Percentiles rank a stretch among this genome's conserved stretches.
Evolutionary conservation across 1,140 invertebrate species (phyloP).

Genomic region (Hyles vespertilio): DNA sequence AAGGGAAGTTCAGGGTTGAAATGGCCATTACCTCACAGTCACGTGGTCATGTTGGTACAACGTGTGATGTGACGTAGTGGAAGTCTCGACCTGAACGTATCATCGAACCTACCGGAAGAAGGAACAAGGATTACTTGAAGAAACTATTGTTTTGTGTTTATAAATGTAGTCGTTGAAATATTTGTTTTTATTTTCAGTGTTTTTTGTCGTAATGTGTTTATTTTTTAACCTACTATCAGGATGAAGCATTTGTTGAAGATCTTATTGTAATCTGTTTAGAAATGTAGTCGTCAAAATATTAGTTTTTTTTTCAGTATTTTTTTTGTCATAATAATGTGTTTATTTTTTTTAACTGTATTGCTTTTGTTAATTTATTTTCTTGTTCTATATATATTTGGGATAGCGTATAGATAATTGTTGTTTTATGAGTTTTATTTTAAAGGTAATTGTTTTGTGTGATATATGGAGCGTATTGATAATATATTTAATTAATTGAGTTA

Average conservation of each 20-base stretch:
- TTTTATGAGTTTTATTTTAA: too few relatives aligned
- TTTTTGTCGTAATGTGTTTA: background rate
- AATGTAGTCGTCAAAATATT: background rate
- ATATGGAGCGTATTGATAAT: too few relatives aligned
- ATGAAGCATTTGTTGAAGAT: too few relatives aligned
- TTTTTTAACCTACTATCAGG: background rate
- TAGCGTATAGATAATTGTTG: too few relatives aligned
- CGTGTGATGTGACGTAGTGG: conserved; percentile 73
- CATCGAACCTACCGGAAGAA: background rate
- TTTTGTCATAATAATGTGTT: background rate
- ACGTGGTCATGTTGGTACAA: conserved; percentile 66
- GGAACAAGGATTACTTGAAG: background rate
- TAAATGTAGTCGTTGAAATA: background rate
- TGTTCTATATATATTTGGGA: too few relatives aligned
- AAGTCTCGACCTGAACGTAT: conserved; percentile 56
- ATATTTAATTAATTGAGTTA: too few relatives aligned
- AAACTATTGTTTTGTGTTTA: background rate
- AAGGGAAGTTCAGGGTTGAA: conserved; percentile 58
- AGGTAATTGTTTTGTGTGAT: too few relatives aligned
- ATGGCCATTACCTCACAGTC: conserved; percentile 73
- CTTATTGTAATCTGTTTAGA: too few relatives aligned
- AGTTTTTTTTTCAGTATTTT: background rate
- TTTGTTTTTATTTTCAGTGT: background rate
- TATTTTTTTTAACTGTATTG: background rate
- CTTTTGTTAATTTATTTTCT: too few relatives aligned